Evolutionary conservation across 1,140 invertebrate species (phyloP).

Genomic region (Diabrotica virgifera): DNA sequence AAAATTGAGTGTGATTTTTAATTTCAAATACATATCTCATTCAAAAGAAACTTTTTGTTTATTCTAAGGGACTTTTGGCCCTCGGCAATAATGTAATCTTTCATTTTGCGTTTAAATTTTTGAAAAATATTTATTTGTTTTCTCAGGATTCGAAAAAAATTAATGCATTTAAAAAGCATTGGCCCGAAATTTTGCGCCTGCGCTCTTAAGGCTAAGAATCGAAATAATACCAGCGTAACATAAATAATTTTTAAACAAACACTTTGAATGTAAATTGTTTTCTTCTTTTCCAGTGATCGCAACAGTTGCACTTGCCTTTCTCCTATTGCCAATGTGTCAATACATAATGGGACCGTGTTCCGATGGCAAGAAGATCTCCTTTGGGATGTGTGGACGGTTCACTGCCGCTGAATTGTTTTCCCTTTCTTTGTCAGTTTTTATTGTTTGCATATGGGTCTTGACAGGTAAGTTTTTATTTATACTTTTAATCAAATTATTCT

Average conservation of each 20-base stretch:
- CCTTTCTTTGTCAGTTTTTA: constrained; percentile 86
- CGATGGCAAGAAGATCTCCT: constrained; percentile 85
- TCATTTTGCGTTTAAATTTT: too few relatives aligned
- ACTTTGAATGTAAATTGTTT: too few relatives aligned
- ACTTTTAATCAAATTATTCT: not conserved
- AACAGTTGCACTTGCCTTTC: constrained; percentile 92
- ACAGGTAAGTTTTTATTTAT: constrained; percentile 57
- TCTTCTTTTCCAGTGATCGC: constrained; percentile 78
- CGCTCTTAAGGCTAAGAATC: not conserved
- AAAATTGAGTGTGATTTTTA: too few relatives aligned
- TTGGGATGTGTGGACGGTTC: constrained; percentile 85
- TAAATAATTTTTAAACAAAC: not conserved
- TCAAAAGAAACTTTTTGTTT: too few relatives aligned
- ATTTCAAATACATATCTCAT: too few relatives aligned
- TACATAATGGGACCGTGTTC: constrained; percentile 88
- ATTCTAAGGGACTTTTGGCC: too few relatives aligned
- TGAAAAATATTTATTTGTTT: too few relatives aligned
- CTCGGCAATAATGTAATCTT: too few relatives aligned
- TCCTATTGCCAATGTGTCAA: constrained; percentile 95
- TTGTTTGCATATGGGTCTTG: constrained; percentile 95
- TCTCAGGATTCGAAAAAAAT: too few relatives aligned
- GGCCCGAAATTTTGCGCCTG: too few relatives aligned
- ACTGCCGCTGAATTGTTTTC: constrained; percentile 91
- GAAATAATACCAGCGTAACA: constrained; percentile 5
- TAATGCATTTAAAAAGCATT: too few relatives aligned